Percentiles rank a stretch among this genome's conserved stretches.
These are phyloP conservation scores for Mesoligia furuncula DNA, from an alignment of 2,888 invertebrate species.

Conservation along the genomic window DNA sequence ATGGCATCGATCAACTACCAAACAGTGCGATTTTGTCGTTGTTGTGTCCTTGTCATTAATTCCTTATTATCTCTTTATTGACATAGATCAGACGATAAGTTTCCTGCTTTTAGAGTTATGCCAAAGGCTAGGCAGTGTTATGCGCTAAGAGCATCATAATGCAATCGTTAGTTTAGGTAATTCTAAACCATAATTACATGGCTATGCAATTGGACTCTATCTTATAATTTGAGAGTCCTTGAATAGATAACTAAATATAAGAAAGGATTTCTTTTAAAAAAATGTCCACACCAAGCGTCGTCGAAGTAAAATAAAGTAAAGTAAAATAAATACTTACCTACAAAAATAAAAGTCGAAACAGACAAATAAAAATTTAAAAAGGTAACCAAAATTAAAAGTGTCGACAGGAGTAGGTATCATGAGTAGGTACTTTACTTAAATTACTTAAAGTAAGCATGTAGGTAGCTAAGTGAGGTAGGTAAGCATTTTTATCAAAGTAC, in stretches of 20 bases:
- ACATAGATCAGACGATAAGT: neutral
- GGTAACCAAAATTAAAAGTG: neutral
- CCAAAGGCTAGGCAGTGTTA: neutral
- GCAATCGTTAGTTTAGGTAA: neutral
- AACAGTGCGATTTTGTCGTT: neutral
- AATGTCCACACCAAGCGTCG: no score
- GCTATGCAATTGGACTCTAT: neutral
- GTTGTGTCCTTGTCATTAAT: neutral
- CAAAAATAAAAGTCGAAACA: neutral
- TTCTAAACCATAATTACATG: neutral
- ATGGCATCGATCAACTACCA: neutral
- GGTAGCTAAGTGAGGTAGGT: neutral
- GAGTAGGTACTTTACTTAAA: conserved; percentile 8
- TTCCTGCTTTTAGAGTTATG: neutral
- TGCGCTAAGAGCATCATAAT: neutral
- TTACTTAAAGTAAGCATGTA: conserved; percentile 4
- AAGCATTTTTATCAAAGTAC: conserved; percentile 6
- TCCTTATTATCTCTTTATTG: neutral
- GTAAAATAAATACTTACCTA: no score
- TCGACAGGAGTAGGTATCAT: no score
- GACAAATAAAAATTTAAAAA: neutral
- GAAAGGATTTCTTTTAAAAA: neutral
- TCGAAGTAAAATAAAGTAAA: no score
- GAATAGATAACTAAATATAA: neutral
- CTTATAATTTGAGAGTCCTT: no score